Evolutionary conservation across 2,888 invertebrate species (phyloP).

Genomic region (Blastobasis adustella): DNA sequence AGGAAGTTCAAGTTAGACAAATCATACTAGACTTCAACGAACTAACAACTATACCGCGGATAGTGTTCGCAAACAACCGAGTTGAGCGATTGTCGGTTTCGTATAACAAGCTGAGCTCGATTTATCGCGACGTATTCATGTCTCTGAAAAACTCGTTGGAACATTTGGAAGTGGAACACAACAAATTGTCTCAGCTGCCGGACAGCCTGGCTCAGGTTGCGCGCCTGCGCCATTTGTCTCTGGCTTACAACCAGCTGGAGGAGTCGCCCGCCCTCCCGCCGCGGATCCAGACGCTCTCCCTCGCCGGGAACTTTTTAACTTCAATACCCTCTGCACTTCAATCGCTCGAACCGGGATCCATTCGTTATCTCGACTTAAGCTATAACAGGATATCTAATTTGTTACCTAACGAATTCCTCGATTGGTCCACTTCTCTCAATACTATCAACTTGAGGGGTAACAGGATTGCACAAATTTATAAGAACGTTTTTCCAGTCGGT

Average conservation of each 20-base stretch:
- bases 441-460: conserved; percentile 90
- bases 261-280: conserved; percentile 78
- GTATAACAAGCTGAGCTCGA: conserved; percentile 81
- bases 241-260: conserved; percentile 82
- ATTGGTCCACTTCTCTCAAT: conserved; percentile 86
- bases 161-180: conserved; percentile 88
- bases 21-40: conserved; percentile 89
- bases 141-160: conserved; percentile 84
- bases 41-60: conserved; percentile 77
- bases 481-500: conserved; percentile 82
- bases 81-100: conserved; percentile 86
- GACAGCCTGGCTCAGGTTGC: conserved; percentile 79
- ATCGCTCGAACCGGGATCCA: conserved; percentile 83
- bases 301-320: conserved; percentile 87
- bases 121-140: conserved; percentile 82
- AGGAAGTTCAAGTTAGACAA: conserved; percentile 83
- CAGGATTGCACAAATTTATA: conserved; percentile 82
- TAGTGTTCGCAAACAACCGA: conserved; percentile 80
- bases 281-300: conserved; percentile 83
- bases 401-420: conserved; percentile 82
- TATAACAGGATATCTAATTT: conserved; percentile 90
- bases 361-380: conserved; percentile 87
- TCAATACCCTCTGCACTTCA: conserved; percentile 82
- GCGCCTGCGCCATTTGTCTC: conserved; percentile 85
- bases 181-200: conserved; percentile 82